Evolutionary conservation across 2,113 vertebrate species (phyloP).

Genomic region (Cnemophilus loriae): DNA sequence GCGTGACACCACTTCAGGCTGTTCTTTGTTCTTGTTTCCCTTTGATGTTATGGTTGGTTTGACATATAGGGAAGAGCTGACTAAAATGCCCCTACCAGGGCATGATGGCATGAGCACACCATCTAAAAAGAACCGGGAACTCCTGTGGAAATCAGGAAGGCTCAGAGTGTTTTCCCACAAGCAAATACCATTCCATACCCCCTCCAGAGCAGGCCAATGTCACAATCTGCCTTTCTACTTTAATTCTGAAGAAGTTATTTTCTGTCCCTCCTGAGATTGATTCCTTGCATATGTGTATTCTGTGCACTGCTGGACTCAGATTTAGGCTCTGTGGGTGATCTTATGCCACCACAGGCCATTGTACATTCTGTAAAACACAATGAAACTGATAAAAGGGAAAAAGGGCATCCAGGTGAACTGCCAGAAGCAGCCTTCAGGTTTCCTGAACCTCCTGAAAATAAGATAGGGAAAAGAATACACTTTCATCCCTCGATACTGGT

Average conservation of each 20-base stretch:
- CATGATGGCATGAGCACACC: neutral
- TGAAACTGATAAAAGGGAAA: slow-evolving; percentile 45
- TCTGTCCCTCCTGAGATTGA: neutral
- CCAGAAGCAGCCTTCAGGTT: slow-evolving; percentile 33
- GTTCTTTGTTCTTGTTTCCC: neutral
- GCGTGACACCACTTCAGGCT: slow-evolving; percentile 3
- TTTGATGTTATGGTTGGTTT: slow-evolving; percentile 29
- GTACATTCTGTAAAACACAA: slow-evolving; percentile 28
- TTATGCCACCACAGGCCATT: neutral
- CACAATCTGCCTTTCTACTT: neutral
- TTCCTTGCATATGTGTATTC: neutral
- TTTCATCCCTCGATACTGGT: neutral
- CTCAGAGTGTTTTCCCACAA: neutral
- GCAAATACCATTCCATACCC: neutral
- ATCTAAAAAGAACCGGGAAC: neutral
- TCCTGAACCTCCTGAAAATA: slow-evolving; percentile 33
- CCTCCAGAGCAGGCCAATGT: neutral
- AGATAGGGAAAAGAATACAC: neutral
- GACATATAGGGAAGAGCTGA: neutral
- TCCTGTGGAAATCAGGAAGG: neutral
- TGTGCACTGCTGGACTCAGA: neutral
- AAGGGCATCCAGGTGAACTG: slow-evolving; percentile 33
- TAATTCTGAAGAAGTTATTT: slow-evolving; percentile 1
- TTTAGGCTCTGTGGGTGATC: slow-evolving; percentile 7
- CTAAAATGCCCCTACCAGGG: neutral